Evolutionary conservation across 92 coral and sea anemone genomes (phyloP), one percentile per base, ranked within the genome.

Genomic region (Bergia sp.): DNA sequence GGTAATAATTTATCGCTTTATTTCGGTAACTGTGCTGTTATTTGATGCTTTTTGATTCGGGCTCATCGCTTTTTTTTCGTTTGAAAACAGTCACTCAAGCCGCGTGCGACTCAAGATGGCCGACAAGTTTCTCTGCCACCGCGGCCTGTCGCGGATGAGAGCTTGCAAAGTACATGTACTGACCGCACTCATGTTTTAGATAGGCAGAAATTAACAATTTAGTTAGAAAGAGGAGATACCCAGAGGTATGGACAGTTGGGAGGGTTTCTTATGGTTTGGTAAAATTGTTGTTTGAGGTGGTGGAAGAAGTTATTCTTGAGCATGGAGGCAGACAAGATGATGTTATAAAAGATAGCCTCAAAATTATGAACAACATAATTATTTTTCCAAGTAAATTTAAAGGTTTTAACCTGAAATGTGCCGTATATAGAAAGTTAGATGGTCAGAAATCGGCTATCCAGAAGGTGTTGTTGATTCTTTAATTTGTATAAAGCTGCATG

Each of bases 251-350:
- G 75, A 64, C 61, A 18, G 86, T 75, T 61, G 65, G 80, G 21
- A 72, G 21, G 45, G 40, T 85, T 47, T 73, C 21, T 73, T 85
- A 47, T 72, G 88, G 88, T 7, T 7, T 85, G 55, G 13, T 73
- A 55, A 85, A 29, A 76, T 50, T 15, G 5, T 16, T 85, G n/a
- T 71, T 85, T 85, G 88, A 85, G 49, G 88, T 85, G 3, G 80
- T 85, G 36, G 65, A 75, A 53, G 23, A 71, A 37, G 76, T 69
- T 3, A 38, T 71, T 7, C 44, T n/a, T 18, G 88, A 85, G 65
- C 0, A 85, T 3, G 66, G 88, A 75, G 88, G 88, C 36, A 71
- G 80, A 53, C 79, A 75, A 20, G 79, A 43, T 18, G 64, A 72
- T 29, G 64, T 69, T 9, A 53, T 71, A 10, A 20, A 64, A 8